Percentiles rank a stretch among this genome's conserved stretches.
Evolutionary conservation across 2,113 vertebrate genomes (phyloP).

Genomic region (Phaethornis superciliosus): DNA sequence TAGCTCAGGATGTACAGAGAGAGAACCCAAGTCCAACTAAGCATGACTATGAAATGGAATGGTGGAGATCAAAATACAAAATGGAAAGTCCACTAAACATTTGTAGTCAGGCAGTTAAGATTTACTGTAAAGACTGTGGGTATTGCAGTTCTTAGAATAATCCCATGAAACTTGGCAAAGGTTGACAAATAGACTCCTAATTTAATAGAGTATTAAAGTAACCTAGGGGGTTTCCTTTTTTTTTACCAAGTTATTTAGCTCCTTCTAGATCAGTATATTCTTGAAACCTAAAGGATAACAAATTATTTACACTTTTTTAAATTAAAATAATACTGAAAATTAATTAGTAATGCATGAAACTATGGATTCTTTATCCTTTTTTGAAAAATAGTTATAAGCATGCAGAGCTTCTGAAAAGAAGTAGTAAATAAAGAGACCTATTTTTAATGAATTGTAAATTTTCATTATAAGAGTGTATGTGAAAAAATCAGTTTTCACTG

Average conservation of each 20-base stretch:
- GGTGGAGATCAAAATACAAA: not conserved
- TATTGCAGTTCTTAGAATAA: not conserved
- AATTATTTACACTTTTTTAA: not conserved
- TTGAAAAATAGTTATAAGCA: not conserved
- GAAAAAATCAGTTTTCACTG: not conserved
- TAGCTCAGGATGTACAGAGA: not conserved
- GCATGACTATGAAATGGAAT: not conserved
- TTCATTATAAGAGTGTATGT: not conserved
- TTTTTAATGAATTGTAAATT: not conserved
- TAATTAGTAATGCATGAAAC: not conserved
- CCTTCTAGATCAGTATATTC: not conserved
- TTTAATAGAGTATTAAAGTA: not conserved
- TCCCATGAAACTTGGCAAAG: not conserved
- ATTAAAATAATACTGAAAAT: not conserved
- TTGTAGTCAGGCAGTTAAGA: not conserved
- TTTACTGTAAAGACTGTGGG: not conserved
- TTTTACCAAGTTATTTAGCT: not conserved
- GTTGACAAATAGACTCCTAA: not conserved
- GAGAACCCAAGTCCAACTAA: not conserved
- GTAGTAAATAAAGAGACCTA: not conserved
- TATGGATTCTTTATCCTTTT: not conserved
- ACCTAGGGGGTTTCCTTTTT: not conserved
- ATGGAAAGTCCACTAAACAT: not conserved
- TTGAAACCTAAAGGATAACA: not conserved
- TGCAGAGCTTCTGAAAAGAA: not conserved